phyloP scores from a whole-genome alignment of 2,888 invertebrate species.

The Megaustenia siamemsis region DNA sequence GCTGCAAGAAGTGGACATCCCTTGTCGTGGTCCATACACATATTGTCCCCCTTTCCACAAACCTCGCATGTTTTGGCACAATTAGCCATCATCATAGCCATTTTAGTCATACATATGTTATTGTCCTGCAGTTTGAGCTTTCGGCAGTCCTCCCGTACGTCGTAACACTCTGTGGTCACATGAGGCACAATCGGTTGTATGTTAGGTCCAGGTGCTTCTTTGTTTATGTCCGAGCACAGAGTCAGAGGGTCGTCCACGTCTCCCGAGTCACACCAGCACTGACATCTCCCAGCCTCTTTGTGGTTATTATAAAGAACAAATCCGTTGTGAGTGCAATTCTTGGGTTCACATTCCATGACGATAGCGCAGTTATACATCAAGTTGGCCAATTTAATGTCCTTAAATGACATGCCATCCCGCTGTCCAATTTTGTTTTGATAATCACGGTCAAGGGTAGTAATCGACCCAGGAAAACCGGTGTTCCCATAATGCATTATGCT shows the following conservation, averaged over 20 bases:
- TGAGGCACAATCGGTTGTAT: not conserved
- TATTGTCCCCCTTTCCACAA: slow-evolving; percentile 26
- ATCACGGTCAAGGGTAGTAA: slow-evolving; percentile 66
- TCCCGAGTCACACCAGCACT: slow-evolving; percentile 5
- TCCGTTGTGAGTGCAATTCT: not conserved
- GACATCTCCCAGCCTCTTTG: not conserved
- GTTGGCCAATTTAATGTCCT: slow-evolving; percentile 26
- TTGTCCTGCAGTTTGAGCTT: not conserved
- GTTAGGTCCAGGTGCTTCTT: too few species aligned
- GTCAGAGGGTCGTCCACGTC: not conserved
- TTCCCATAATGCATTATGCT: slow-evolving; percentile 73
- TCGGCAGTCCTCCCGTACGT: not conserved
- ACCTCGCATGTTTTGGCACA: slow-evolving; percentile 31
- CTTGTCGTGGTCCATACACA: slow-evolving; percentile 34
- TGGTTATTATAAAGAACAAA: not conserved
- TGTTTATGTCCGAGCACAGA: not conserved
- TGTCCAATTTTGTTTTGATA: slow-evolving; percentile 72
- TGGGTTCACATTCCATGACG: not conserved
- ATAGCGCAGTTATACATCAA: slow-evolving; percentile 6
- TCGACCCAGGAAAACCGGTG: slow-evolving; percentile 66
- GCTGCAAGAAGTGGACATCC: not conserved
- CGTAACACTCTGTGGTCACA: not conserved
- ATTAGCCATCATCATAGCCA: not conserved
- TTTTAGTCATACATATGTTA: not conserved
- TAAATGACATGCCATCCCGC: slow-evolving; percentile 44